These are phyloP conservation scores for Lomographa bimaculata DNA, from an alignment of 2,888 invertebrate genomes.

Conservation along the genomic window DNA sequence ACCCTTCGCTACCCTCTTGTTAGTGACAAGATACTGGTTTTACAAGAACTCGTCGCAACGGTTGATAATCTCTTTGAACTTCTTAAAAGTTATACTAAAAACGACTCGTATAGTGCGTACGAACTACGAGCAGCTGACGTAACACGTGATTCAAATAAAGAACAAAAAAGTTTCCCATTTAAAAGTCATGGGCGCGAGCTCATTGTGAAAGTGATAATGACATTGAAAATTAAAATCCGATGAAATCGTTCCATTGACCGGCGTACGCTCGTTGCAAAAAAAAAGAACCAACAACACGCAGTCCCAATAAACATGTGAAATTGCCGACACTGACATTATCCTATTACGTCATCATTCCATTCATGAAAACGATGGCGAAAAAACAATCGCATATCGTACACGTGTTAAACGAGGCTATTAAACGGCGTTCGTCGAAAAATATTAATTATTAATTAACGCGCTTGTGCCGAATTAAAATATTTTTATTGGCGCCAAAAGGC, in stretches of 20 bases:
- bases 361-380: constrained; percentile 78
- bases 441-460: constrained; percentile 82
- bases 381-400: constrained; percentile 78
- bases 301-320: constrained; percentile 81
- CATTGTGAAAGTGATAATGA: constrained; percentile 82
- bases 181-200: constrained; percentile 51
- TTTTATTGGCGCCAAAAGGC: constrained; percentile 80
- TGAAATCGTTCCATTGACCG: constrained; percentile 78
- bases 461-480: constrained; percentile 78
- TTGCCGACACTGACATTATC: constrained; percentile 79
- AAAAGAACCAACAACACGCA: constrained; percentile 64
- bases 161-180: constrained; percentile 29
- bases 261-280: constrained; percentile 59
- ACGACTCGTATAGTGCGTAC: too few relatives aligned
- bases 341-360: constrained; percentile 83
- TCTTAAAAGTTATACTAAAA: too few relatives aligned
- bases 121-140: too few relatives aligned
- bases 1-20: constrained; percentile 20
- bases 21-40: constrained; percentile 20
- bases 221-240: constrained; percentile 81
- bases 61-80: too few relatives aligned
- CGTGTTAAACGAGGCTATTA: constrained; percentile 78
- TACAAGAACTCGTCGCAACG: neutral
- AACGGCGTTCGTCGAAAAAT: constrained; percentile 75
- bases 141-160: too few relatives aligned